Base-by-base conservation (phyloP, 2,888 invertebrate genomes). In the Cynaeus angustus region DNA sequence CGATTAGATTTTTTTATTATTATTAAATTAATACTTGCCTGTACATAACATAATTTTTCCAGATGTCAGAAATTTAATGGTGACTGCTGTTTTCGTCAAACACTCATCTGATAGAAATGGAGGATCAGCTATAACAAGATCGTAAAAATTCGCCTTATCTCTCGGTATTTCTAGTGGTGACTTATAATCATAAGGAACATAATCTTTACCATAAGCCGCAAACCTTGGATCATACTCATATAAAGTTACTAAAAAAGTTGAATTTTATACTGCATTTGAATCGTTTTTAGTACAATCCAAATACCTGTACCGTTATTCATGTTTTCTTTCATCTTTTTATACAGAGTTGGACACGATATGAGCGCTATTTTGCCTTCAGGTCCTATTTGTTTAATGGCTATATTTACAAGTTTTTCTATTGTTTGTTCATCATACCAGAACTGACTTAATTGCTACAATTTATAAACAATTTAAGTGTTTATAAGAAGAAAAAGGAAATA, bases 101-200 rank as follows among this genome's bases (percentile, higher is more conserved):
- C 98, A 98, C 83, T 98, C 98, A 76, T 95, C 93, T 0, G 97
- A 94, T 1, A 99, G 87, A 85, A 98, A 98, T 0, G 99, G 99
- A 0, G 99, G 98, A 86, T 99, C 98, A 0, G 94, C 95, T 61
- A 99, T 87, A 0, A 98, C 93, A 16, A 98, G 82, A 84, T 97
- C 95, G 83, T 92, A 97, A 48, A 86, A 82, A 14, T 86, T 85
- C 0, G 86, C 77, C 9, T 90, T 85, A 8, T 92, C 89, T 30
- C 86, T 82, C 0, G 92, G 90, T 9, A 95, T 79, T 52, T 90
- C 88, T 8, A 92, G 87, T 0, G 96, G 95, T 8, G 86, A 83
- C 78, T 94, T 95, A 83, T 97, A 98, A 85, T 99, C 97, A 81
- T 97, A 99, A 73, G 90, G 90, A 41, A 93, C 86, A 84, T 93